Evolutionary conservation across 2,888 invertebrate species (phyloP).

Genomic region (Mythimna vitellina): DNA sequence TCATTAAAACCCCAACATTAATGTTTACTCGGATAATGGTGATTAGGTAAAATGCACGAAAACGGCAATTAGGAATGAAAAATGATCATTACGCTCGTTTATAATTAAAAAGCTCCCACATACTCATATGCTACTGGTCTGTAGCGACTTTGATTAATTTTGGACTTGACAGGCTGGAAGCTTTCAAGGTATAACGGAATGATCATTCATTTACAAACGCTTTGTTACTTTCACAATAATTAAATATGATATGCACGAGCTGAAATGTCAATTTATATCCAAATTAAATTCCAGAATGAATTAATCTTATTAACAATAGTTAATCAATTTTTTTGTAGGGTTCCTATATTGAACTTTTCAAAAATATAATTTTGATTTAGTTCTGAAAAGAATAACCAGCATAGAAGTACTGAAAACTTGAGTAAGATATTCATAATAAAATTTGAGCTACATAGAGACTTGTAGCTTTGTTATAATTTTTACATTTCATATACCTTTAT

Average conservation of each 20-base stretch:
- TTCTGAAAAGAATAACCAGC: no score
- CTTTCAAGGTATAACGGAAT: conserved; percentile 75
- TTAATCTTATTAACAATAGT: conserved; percentile 10
- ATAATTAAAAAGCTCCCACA: conserved; percentile 88
- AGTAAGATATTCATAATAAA: not conserved
- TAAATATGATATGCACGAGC: conserved; percentile 56
- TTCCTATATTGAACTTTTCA: not conserved
- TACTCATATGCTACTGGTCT: conserved; percentile 76
- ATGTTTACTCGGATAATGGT: conserved; percentile 81
- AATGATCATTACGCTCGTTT: conserved; percentile 86
- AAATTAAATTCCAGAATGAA: conserved; percentile 25
- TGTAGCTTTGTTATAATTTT: no score
- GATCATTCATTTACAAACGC: conserved; percentile 65
- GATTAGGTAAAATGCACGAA: conserved; percentile 86
- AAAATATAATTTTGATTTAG: not conserved
- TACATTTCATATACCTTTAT: no score
- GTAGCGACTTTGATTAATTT: conserved; percentile 88
- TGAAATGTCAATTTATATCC: conserved; percentile 26
- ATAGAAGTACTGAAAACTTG: not conserved
- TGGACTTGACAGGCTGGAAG: conserved; percentile 80
- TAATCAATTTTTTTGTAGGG: not conserved
- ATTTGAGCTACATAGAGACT: not conserved
- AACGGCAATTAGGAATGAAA: conserved; percentile 89
- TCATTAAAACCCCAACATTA: conserved; percentile 64
- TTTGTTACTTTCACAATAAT: conserved; percentile 62